phyloP scores from a whole-genome alignment of 2,888 invertebrate genomes.

The Pyrrhia umbra region DNA sequence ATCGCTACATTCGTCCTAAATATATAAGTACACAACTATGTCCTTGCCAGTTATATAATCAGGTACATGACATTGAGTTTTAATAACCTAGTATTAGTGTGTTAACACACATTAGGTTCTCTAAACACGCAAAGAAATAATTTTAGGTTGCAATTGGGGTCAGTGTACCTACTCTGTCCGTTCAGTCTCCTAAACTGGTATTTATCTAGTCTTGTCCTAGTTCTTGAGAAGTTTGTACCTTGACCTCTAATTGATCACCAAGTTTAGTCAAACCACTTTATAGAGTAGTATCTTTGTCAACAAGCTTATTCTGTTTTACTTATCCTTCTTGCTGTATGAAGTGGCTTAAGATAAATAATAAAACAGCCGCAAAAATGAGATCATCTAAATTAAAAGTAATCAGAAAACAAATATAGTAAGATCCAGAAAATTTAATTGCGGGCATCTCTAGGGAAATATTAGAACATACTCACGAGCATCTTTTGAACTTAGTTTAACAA shows the following conservation, averaged over 20 bases:
- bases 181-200: constrained; percentile 14
- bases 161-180: constrained; percentile 9
- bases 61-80: constrained; percentile 32
- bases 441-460: too few relatives aligned
- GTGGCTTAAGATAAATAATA: background rate
- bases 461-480: too few relatives aligned
- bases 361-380: background rate
- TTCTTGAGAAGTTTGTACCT: constrained; percentile 23
- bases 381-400: background rate
- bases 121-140: constrained; percentile 49
- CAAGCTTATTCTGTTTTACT: background rate
- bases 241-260: constrained; percentile 26
- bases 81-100: constrained; percentile 32
- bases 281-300: background rate
- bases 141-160: constrained; percentile 49
- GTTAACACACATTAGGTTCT: constrained; percentile 21
- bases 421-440: too few relatives aligned
- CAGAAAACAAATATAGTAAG: background rate
- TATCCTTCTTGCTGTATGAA: background rate
- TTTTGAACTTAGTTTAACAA: too few relatives aligned
- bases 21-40: constrained; percentile 28
- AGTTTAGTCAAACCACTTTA: constrained; percentile 12
- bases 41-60: constrained; percentile 53
- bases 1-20: constrained; percentile 35
- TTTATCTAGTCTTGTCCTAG: constrained; percentile 16